phyloP scores from a whole-genome alignment of 2,888 invertebrate species.

The Drosophila maculinotata region DNA sequence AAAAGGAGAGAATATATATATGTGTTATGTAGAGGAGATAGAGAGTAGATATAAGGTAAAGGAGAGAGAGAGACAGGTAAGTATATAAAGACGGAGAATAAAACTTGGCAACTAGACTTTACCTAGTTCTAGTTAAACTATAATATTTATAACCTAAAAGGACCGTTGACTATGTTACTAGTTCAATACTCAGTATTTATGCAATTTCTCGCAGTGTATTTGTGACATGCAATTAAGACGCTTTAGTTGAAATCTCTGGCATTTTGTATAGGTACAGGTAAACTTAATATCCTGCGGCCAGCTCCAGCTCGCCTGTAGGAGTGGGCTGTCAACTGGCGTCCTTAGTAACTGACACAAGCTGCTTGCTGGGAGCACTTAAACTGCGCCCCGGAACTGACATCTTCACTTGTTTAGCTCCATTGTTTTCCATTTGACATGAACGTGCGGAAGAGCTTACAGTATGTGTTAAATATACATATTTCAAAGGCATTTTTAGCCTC shows the following conservation, averaged over 20 bases:
- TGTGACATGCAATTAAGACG: conserved; percentile 47
- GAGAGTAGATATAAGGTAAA: no score
- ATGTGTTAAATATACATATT: conserved; percentile 55
- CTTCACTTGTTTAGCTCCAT: conserved; percentile 44
- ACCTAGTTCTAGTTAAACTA: not conserved
- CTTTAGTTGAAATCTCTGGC: conserved; percentile 45
- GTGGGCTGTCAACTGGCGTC: conserved; percentile 27
- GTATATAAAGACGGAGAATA: no score
- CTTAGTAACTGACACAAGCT: conserved; percentile 58
- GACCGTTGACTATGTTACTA: no score
- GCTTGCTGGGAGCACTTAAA: conserved; percentile 53
- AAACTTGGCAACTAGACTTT: no score
- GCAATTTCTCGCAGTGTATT: conserved; percentile 28
- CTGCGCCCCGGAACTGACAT: conserved; percentile 60
- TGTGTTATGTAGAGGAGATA: no score
- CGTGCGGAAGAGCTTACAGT: conserved; percentile 78
- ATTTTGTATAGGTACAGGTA: conserved; percentile 35
- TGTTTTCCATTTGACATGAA: conserved; percentile 74
- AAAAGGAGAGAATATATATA: no score
- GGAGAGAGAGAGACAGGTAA: no score
- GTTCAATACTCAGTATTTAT: not conserved
- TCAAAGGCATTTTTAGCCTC: conserved; percentile 25
- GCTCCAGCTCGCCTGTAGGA: not conserved
- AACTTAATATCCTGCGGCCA: conserved; percentile 1
- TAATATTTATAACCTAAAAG: not conserved